Base-by-base conservation (phyloP, 2,113 vertebrate genomes). In the Chroicocephalus ridibundus region DNA sequence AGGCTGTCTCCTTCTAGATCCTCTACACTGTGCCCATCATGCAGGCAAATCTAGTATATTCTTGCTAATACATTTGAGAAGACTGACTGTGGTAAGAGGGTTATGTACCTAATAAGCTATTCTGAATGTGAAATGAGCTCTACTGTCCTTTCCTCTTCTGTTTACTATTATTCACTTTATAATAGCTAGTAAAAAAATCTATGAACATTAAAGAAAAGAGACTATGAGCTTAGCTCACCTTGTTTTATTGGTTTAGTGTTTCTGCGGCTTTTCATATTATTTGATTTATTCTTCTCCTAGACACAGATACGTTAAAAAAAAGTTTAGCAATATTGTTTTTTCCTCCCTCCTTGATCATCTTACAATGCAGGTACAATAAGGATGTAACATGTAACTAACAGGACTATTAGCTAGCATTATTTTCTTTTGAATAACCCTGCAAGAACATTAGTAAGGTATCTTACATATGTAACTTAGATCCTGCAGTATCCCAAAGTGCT, bases 221-320 rank as follows among this genome's bases (percentile, higher is more conserved):
- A 95, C 81, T 62, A 88, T 84, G 91, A 96, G 93, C 90, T 96
- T 86, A 94, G 91, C 97, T 97, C 96, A 99, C 99, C 99, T 93
- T 98, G 96, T 97, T 98, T 99, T 90, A 98, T 97, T 85, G 99
- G 97, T 98, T 99, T 99, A 94, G 98, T 97, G 94, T 98, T 98
- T 98, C 98, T 98, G 95, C 98, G 98, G 86, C 98, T 98, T 98
- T 99, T 99, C 95, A 97, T 97, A 62, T 95, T 96, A 95, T 98
- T 99, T 86, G 98, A 96, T 96, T 99, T 99, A 97, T 99, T 99
- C 98, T 99, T 98, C 95, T 98, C 97, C 97, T 98, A 97, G 96
- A 96, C 94, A 97, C 93, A 97, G 95, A 98, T 92, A 97, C 0
- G 96, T 97, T 97, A 97, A 96, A 96, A 94, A 91, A 82, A 96